phyloP scores from a whole-genome alignment of 1,140 invertebrate genomes.

The Melanaphis sacchari region DNA sequence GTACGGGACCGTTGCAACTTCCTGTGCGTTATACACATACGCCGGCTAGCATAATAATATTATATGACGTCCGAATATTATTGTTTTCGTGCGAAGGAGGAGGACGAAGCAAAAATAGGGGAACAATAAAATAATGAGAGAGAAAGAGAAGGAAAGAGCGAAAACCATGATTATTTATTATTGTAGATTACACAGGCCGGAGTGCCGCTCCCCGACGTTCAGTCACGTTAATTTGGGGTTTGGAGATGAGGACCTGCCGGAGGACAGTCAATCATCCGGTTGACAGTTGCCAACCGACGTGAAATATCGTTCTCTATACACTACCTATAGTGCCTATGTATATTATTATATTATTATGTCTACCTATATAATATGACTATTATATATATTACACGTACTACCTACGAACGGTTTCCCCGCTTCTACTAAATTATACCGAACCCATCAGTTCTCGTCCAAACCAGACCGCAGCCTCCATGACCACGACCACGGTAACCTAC shows the following conservation, averaged over 20 bases:
- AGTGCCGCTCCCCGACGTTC: slow-evolving; percentile 44
- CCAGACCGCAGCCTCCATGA: not conserved
- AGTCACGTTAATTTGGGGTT: slow-evolving; percentile 53
- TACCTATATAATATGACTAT: not conserved
- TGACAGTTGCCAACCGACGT: slow-evolving; percentile 54
- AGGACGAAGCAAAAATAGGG: not conserved
- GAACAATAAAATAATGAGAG: not conserved
- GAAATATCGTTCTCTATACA: slow-evolving; percentile 40
- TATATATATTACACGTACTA: not conserved
- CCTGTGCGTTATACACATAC: slow-evolving; percentile 13
- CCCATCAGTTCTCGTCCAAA: not conserved
- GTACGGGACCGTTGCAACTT: slow-evolving; percentile 21
- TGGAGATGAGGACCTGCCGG: slow-evolving; percentile 12
- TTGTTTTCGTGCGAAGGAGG: slow-evolving; percentile 10
- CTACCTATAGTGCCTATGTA: not conserved
- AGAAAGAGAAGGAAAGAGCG: not conserved
- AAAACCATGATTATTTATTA: slow-evolving; percentile 53
- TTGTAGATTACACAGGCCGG: slow-evolving; percentile 53
- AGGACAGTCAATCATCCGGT: slow-evolving; percentile 57
- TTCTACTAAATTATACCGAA: not conserved
- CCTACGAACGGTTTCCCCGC: not conserved
- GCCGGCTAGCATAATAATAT: not conserved
- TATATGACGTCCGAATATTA: slow-evolving; percentile 45
- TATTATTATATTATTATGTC: slow-evolving; percentile 13
- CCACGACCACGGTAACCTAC: not conserved